Evolutionary conservation across 2,797 vertebrate species (phyloP).

Genomic region (Sternarchorhynchus goeldii): DNA sequence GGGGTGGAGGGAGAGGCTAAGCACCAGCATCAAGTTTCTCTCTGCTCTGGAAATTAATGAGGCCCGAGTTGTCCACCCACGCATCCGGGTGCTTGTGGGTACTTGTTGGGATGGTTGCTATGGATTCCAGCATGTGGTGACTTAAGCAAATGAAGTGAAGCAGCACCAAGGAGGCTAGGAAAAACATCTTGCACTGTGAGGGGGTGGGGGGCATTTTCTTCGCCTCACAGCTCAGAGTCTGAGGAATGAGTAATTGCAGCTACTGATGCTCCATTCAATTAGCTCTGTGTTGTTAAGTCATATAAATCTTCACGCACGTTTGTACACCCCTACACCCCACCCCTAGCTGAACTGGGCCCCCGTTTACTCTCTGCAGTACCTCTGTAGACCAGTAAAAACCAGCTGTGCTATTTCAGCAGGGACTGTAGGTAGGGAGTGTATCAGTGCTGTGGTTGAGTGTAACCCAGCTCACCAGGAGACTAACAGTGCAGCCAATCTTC

Average conservation of each 20-base stretch:
- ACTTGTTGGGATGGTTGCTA: constrained; percentile 47
- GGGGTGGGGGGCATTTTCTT: not conserved
- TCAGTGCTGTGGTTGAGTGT: constrained; percentile 6
- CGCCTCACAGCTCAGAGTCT: not conserved
- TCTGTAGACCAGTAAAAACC: no score
- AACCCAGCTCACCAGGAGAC: constrained; percentile 87
- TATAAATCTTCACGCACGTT: no score
- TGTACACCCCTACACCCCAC: no score
- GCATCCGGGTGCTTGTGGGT: constrained; percentile 14
- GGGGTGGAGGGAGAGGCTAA: constrained; percentile 26
- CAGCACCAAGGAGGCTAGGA: constrained; percentile 11
- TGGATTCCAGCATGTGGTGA: constrained; percentile 47
- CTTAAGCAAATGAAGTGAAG: constrained; percentile 32
- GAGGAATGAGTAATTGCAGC: not conserved
- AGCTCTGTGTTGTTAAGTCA: no score
- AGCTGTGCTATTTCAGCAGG: not conserved
- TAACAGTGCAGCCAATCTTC: constrained; percentile 99
- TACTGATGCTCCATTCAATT: no score
- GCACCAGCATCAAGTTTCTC: constrained; percentile 13
- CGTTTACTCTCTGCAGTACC: no score
- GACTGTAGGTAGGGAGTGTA: not conserved
- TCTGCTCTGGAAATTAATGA: constrained; percentile 31
- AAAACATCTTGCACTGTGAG: not conserved
- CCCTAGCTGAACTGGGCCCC: no score
- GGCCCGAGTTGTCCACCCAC: constrained; percentile 28